Evolutionary conservation across 2,888 invertebrate species (phyloP), one percentile per base, ranked within the genome.

Genomic region (Ecliptopera silaceata): DNA sequence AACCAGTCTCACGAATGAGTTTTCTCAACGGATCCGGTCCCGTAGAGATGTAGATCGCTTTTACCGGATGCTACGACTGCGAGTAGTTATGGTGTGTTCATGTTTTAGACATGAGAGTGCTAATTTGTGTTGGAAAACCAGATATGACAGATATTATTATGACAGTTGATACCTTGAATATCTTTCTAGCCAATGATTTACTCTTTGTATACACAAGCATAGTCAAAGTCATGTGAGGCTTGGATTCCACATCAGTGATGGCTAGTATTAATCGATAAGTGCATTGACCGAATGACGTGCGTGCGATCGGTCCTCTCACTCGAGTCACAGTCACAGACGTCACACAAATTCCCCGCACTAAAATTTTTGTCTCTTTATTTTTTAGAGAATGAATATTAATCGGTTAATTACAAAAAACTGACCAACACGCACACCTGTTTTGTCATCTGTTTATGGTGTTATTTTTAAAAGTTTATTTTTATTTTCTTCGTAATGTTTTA

Each of bases 221-320:
- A n/a, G n/a, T 22, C 22, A 22, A 5, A 22, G 22, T 22, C 6
- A n/a, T n/a, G n/a, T n/a, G n/a, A n/a, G n/a, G n/a, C n/a, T n/a
- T n/a, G n/a, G n/a, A n/a, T n/a, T n/a, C n/a, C n/a, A n/a, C n/a
- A n/a, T n/a, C n/a, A n/a, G n/a, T n/a, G n/a, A n/a, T 70, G 65
- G 68, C 65, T 64, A 43, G 49, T 74, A 13, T 20, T 44, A 38
- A 79, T 81, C 75, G 80, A 79, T 78, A 73, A 69, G 60, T 71
- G 61, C 82, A 69, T 69, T 79, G 81, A 77, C 82, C 69, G 63
- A 54, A 65, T 80, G 81, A 79, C 80, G 81, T 71, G 42, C 52
- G 61, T 22, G 46, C 51, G 59, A 61, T 46, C 60, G 61, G 45
- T 67, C 58, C 61, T 72, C 75, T 76, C 72, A 60, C 72, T 54